Evolutionary conservation across 2,113 vertebrate species (phyloP), one percentile per base, ranked within the genome.

Genomic region (Blennius ocellaris): DNA sequence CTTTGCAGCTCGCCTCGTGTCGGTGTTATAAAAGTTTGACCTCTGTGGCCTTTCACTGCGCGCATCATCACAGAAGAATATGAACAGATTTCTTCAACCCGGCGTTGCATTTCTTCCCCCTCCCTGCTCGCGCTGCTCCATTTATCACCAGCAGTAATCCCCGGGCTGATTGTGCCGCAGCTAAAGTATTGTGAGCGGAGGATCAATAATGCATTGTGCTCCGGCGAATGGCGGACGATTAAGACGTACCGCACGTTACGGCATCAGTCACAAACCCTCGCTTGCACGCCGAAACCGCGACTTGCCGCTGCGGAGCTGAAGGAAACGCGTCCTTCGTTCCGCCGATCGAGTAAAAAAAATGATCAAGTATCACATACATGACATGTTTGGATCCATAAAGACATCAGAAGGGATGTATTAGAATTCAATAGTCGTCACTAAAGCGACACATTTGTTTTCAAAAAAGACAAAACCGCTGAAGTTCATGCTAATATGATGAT

Each of bases 131-230:
- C 30, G 8, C 5, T 64, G 51, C 74, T 65, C 21, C 57, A 84
- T 84, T 67, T 39, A 59, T 89, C 82, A 57, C 64, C 50, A 84
- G 81, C 71, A 70, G 37, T 56, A 72, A 71, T 62, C 55, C 50
- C 43, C 15, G 38, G 38, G 45, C 56, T 77, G 49, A 81, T 73
- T 81, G 70, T 69, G 71, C 54, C 51, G 69, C 66, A 69, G 67
- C 45, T 58, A 60, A 60, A 70, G 58, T 80, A 44, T 72, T 53
- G 58, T 6, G 14, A 59, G 56, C 45, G 50, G 38, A 66, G 50
- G 58, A 88, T 89, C 78, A 73, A 87, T 83, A 63, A 64, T 39
- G 44, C 56, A 55, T 80, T 78, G 78, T 75, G 41, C 52, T 83
- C 44, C 63, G 66, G 37, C 54, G 66, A 77, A 63, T 63, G 53